Percentiles rank a stretch among this genome's conserved stretches.
phyloP scores from a whole-genome alignment of 2,113 vertebrate genomes.

The Cavia porcellus region DNA sequence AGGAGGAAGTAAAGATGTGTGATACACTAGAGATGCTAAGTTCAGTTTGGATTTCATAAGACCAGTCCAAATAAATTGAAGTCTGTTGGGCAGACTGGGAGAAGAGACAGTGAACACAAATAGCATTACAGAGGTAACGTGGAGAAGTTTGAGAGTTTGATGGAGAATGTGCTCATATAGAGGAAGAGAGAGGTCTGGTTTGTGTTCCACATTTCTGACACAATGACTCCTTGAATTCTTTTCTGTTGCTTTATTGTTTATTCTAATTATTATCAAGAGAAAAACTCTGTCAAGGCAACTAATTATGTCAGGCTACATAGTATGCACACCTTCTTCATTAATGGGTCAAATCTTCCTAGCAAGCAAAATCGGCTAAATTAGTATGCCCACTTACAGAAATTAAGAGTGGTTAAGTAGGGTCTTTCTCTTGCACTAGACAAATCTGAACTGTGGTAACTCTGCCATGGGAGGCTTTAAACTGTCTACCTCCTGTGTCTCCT shows the following conservation, averaged over 20 bases:
- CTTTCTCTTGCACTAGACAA: not conserved
- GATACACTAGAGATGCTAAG: not conserved
- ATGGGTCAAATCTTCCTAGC: not conserved
- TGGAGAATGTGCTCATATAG: not conserved
- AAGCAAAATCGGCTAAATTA: not conserved
- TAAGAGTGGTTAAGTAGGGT: not conserved
- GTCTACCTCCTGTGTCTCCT: not conserved
- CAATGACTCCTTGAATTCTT: not conserved
- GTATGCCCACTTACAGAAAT: not conserved
- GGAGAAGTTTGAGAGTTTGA: not conserved
- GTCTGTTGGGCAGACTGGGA: not conserved
- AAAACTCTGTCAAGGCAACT: not conserved
- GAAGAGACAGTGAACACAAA: not conserved
- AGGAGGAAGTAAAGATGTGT: not conserved
- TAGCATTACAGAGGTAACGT: not conserved
- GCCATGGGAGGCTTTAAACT: not conserved
- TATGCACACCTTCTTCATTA: not conserved
- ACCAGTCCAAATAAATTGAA: not conserved
- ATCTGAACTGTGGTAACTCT: not conserved
- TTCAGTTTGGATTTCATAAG: not conserved
- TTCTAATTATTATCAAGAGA: not conserved
- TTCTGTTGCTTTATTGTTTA: not conserved
- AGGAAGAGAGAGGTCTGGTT: not conserved
- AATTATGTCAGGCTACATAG: not conserved
- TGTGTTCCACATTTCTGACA: not conserved